Base-by-base conservation (phyloP, 2,113 vertebrate genomes). In the Onychorhynchus coronatus region DNA sequence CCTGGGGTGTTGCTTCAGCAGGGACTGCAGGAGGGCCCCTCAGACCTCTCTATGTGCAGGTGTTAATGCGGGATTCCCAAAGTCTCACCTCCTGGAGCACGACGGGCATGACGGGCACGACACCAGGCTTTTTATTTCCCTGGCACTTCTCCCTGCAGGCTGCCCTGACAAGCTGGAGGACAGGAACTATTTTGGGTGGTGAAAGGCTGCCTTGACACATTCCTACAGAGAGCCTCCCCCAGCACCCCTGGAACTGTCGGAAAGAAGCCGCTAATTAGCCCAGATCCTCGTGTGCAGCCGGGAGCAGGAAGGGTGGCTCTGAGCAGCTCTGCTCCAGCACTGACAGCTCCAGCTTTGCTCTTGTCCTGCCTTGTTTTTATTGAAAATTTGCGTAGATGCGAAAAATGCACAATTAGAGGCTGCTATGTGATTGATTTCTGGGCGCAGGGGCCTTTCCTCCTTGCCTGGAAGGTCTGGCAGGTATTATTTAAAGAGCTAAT, bases 401-500 rank as follows among this genome's bases (percentile, higher is more conserved):
- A 84, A 75, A 96, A 95, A 95, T 25, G 84, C 92, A 37, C 96
- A 92, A 89, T 97, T 95, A 91, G 86, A 91, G 81, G 74, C 87
- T 92, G 86, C 70, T 91, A 49, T 6, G 74, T 92, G 92, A 95
- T 95, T 85, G 97, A 96, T 95, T 96, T 86, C 82, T 70, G 91
- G 91, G 95, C 20, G 14, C 83, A 67, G 68, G 56, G 84, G 94
- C 95, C 94, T 95, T 93, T 95, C 91, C 93, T 96, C 79, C 85
- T 77, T 80, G 92, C 95, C 95, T 96, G 79, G 55, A 92, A 92
- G 94, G 96, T 91, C 97, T 97, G 93, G 95, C 94, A 97, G 96
- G 96, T 97, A 97, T 97, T 95, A 97, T 97, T 97, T 97, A 97
- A 97, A 95, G 96, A 96, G 94, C 94, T 97, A 97, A 97, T 97